Evolutionary conservation across 1,140 invertebrate genomes (phyloP).

Genomic region (Marisa cornuarietis): DNA sequence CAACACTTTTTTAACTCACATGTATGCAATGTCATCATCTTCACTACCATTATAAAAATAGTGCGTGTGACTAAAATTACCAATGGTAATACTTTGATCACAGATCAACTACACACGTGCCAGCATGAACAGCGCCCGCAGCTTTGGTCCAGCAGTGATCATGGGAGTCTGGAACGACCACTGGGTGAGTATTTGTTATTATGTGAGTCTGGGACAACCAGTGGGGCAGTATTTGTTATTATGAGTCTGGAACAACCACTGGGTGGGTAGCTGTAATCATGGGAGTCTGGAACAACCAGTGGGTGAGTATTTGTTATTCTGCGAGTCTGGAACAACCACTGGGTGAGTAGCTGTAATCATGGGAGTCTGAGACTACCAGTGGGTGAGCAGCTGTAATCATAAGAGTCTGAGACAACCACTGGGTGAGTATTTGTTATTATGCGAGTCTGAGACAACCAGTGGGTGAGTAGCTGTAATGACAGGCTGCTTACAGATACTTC

Average conservation of each 20-base stretch:
- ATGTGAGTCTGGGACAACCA: background rate
- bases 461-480: too few species aligned
- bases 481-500: too few species aligned
- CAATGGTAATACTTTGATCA: constrained; percentile 18
- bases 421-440: too few species aligned
- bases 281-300: constrained; percentile 51
- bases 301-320: background rate
- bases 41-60: too few species aligned
- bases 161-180: constrained; percentile 75
- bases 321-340: background rate
- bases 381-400: background rate
- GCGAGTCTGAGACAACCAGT: too few species aligned
- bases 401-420: too few species aligned
- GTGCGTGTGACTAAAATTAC: background rate
- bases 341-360: background rate
- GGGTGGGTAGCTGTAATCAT: background rate
- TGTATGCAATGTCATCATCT: too few species aligned
- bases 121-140: constrained; percentile 60
- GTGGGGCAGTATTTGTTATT: too few species aligned
- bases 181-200: constrained; percentile 72
- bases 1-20: too few species aligned
- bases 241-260: background rate
- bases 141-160: constrained; percentile 68
- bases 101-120: constrained; percentile 59
- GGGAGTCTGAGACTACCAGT: constrained; percentile 51